These are phyloP conservation scores for Apoda limacodes DNA, from an alignment of 2,888 invertebrate species.

Conservation along the genomic window DNA sequence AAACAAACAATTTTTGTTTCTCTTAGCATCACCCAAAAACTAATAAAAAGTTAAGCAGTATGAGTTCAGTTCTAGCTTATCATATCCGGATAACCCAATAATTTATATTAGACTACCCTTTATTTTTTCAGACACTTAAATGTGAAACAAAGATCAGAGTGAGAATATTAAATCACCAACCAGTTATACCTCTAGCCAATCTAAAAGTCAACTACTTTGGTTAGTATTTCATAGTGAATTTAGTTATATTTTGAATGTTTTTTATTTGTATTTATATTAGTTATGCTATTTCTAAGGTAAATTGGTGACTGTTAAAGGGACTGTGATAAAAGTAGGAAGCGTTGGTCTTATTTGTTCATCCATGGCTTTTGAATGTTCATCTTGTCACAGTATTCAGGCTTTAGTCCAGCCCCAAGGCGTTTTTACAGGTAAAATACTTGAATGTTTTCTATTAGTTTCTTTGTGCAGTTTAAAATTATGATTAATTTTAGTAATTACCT, in stretches of 20 bases:
- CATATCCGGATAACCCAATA: too few relatives aligned
- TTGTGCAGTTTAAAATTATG: too few relatives aligned
- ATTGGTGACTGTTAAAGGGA: conserved; percentile 84
- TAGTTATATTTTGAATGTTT: not conserved
- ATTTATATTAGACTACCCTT: not conserved
- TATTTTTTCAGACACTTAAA: conserved; percentile 44
- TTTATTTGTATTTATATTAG: conserved; percentile 3
- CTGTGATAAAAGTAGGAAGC: conserved; percentile 84
- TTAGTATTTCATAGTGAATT: conserved; percentile 30
- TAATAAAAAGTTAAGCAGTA: too few relatives aligned
- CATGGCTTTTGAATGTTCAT: conserved; percentile 82
- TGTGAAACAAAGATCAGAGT: conserved; percentile 53
- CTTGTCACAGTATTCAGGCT: conserved; percentile 75
- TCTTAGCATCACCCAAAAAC: too few relatives aligned
- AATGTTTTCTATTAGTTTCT: conserved; percentile 4
- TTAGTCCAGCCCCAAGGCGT: conserved; percentile 72
- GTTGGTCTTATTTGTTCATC: conserved; percentile 79
- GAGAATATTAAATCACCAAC: conserved; percentile 67
- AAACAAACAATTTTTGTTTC: too few relatives aligned
- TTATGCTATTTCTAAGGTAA: conserved; percentile 63
- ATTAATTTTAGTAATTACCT: not conserved
- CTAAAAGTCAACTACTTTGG: conserved; percentile 81
- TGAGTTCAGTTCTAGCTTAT: too few relatives aligned
- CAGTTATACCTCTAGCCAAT: conserved; percentile 74
- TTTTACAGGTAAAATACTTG: conserved; percentile 43